Evolutionary conservation across 2,113 vertebrate genomes (phyloP), one percentile per base, ranked within the genome.

Genomic region (Daboia siamensis): DNA sequence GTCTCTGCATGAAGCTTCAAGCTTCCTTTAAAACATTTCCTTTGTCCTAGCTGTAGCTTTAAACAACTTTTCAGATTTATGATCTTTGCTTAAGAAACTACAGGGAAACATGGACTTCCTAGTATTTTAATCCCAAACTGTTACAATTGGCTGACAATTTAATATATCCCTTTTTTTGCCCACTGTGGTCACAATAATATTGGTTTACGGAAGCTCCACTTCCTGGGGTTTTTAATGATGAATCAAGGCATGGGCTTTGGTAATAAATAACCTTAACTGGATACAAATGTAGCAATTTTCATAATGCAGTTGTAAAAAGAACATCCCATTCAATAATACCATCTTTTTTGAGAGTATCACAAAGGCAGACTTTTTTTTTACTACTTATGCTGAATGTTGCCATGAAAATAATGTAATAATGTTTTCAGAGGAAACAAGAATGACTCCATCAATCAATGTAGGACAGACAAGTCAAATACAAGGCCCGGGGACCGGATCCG

Each of bases 81-180:
- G 64, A 94, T 95, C 94, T 94, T 95, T 93, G 91, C 91, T 95
- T 94, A 91, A 92, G 92, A 94, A 94, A 92, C 94, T 80, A 89
- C 90, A 91, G 51, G 24, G 92, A 91, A 95, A 94, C 1, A 0
- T 85, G 24, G 29, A 93, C 88, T 93, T 93, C 64, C 51, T 48
- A 94, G 93, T 46, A 89, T 92, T 94, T 39, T 89, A 95, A 96
- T 93, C 93, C 74, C 94, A 92, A 54, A 48, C 0, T 1, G 92
- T 93, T 93, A 89, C 64, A 93, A 93, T 24, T 94, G 95, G 87
- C 57, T 94, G 94, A 56, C 93, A 94, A 94, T 87, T 91, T 94
- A 29, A 89, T 93, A 95, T 94, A 90, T 90, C 89, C 90, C 51
- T 59, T 17, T 24, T 7, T 57, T 92, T 10, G 55, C 4, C 52